A percentile compares a stretch with the other conserved stretches of the same genome.
These are phyloP conservation scores for Acleris laterana DNA, from an alignment of 2,888 invertebrate genomes.

Conservation along the genomic window DNA sequence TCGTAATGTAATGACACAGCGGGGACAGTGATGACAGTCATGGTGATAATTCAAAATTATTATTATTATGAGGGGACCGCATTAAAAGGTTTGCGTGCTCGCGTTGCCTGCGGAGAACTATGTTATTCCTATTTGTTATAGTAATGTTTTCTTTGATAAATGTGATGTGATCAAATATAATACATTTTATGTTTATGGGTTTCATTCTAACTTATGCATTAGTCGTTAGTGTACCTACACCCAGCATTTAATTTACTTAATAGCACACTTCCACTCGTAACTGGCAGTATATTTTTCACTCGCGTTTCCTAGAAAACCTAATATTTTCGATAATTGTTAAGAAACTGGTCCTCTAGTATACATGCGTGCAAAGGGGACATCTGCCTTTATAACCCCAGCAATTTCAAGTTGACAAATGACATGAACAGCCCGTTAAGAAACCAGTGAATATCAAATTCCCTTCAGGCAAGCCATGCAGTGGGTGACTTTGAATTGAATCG, in stretches of 20 bases:
- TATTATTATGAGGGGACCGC: constrained; percentile 22
- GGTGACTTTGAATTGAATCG: constrained; percentile 36
- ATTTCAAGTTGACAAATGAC: constrained; percentile 29
- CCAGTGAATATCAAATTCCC: constrained; percentile 42
- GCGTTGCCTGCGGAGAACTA: neutral
- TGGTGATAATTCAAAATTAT: constrained; percentile 26
- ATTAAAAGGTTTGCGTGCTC: constrained; percentile 15
- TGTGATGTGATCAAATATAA: too few species aligned
- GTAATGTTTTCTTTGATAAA: neutral
- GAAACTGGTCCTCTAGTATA: too few species aligned
- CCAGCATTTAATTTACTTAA: too few species aligned
- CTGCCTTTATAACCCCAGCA: constrained; percentile 9
- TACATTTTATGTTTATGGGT: too few species aligned
- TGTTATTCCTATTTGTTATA: neutral
- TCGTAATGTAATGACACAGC: constrained; percentile 26
- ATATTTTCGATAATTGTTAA: too few species aligned
- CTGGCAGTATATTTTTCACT: too few species aligned
- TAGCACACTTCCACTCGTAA: too few species aligned
- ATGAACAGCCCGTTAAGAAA: constrained; percentile 32
- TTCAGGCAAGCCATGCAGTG: constrained; percentile 11
- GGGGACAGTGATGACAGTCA: constrained; percentile 28
- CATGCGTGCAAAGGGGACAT: neutral
- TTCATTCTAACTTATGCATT: too few species aligned
- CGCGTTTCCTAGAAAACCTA: too few species aligned
- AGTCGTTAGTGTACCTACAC: too few species aligned